Conservation (phyloP, 2,113 vertebrate genomes). For the Melanerpes formicivorus region DNA sequence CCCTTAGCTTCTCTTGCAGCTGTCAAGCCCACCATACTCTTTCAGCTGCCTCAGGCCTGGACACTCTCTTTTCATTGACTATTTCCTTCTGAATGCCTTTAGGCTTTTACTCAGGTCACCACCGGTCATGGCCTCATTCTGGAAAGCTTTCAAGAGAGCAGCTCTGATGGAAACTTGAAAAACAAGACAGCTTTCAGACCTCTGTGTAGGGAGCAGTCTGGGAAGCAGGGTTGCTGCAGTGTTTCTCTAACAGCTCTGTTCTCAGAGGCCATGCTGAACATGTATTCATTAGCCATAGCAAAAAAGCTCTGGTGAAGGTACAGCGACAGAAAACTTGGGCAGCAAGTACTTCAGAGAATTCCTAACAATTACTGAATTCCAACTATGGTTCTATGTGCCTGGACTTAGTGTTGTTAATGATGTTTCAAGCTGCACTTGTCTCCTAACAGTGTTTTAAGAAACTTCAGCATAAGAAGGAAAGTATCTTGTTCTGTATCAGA, state of each 20-base stretch:
- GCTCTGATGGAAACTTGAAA: not conserved
- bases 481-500: not conserved
- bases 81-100: conserved; percentile 31
- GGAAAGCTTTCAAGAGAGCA: not conserved
- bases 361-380: not conserved
- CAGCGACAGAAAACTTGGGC: not conserved
- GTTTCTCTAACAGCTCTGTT: not conserved
- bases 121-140: not conserved
- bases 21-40: conserved; percentile 11
- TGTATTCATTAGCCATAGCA: not conserved
- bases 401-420: not conserved
- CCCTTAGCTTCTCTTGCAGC: not conserved
- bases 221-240: not conserved
- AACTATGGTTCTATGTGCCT: not conserved
- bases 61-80: not conserved
- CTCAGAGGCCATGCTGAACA: not conserved
- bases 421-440: not conserved
- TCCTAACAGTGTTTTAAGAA: not conserved
- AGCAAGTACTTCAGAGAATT: not conserved
- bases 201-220: not conserved
- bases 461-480: not conserved
- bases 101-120: conserved; percentile 11
- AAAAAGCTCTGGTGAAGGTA: not conserved
- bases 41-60: not conserved
- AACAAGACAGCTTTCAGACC: not conserved